A percentile compares a stretch with the other conserved stretches of the same genome.
Conservation (phyloP, 2,113 vertebrate species). For the Euleptes europaea region DNA sequence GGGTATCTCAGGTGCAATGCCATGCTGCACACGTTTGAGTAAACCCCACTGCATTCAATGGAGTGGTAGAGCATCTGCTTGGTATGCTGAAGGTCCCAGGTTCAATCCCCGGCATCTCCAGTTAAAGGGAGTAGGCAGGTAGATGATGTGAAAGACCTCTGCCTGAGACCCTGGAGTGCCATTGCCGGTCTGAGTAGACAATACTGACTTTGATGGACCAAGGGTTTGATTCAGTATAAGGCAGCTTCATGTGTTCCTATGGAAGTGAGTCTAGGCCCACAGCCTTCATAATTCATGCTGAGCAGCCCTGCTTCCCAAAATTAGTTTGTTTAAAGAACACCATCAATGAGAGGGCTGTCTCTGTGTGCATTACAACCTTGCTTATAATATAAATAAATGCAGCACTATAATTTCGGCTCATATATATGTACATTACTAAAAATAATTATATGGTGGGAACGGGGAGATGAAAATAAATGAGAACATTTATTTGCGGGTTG, state of each 20-base stretch:
- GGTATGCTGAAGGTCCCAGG: no score
- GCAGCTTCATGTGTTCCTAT: no score
- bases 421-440: neutral
- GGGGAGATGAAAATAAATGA: conserved; percentile 52
- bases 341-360: conserved; percentile 27
- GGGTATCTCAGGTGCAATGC: neutral
- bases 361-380: conserved; percentile 34
- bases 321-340: conserved; percentile 52
- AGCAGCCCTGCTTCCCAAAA: neutral
- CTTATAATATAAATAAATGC: conserved; percentile 59
- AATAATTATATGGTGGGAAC: conserved; percentile 41
- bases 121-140: no score
- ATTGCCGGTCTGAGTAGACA: no score
- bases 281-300: neutral
- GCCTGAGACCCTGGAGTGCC: no score
- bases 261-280: neutral
- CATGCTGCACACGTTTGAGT: neutral
- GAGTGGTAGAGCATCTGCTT: no score
- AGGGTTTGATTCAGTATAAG: no score
- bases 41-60: neutral
- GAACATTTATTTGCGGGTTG: conserved; percentile 24
- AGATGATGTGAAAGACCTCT: no score
- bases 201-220: no score
- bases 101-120: no score
- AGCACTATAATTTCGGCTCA: conserved; percentile 41